A percentile compares a stretch with the other conserved stretches of the same genome.
Evolutionary conservation across 1,140 invertebrate genomes (phyloP).

Genomic region (Hycleus cichorii): DNA sequence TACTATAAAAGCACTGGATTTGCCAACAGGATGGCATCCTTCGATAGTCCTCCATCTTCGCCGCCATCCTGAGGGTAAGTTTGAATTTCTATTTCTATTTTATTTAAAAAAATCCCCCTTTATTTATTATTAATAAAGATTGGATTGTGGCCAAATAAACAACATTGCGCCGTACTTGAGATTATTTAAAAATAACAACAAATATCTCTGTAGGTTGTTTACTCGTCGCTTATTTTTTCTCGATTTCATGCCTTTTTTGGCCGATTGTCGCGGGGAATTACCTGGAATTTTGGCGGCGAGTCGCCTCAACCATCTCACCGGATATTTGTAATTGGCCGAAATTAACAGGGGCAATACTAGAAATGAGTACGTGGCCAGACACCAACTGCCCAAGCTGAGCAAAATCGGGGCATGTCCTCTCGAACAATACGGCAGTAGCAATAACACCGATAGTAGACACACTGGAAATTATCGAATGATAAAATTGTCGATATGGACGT

Average conservation of each 20-base stretch:
- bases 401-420: slow-evolving; percentile 50
- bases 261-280: slow-evolving; percentile 16
- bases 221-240: neutral
- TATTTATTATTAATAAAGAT: too few species aligned
- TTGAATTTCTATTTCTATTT: too few species aligned
- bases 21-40: too few species aligned
- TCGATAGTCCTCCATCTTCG: too few species aligned
- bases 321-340: slow-evolving; percentile 58
- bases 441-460: slow-evolving; percentile 54
- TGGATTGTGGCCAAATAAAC: too few species aligned
- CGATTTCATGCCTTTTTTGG: too few species aligned
- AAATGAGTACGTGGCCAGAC: slow-evolving; percentile 53
- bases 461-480: slow-evolving; percentile 39
- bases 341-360: slow-evolving; percentile 55
- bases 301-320: slow-evolving; percentile 44
- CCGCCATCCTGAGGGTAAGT: too few species aligned
- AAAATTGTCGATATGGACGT: neutral
- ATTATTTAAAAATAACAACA: too few species aligned
- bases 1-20: too few species aligned
- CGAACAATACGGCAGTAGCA: slow-evolving; percentile 54
- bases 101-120: too few species aligned
- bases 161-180: too few species aligned
- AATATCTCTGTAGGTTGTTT: too few species aligned
- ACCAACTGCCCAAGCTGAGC: slow-evolving; percentile 50
- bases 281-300: slow-evolving; percentile 30